Base-by-base conservation (phyloP, 2,797 vertebrate species). In the Todus mexicanus region DNA sequence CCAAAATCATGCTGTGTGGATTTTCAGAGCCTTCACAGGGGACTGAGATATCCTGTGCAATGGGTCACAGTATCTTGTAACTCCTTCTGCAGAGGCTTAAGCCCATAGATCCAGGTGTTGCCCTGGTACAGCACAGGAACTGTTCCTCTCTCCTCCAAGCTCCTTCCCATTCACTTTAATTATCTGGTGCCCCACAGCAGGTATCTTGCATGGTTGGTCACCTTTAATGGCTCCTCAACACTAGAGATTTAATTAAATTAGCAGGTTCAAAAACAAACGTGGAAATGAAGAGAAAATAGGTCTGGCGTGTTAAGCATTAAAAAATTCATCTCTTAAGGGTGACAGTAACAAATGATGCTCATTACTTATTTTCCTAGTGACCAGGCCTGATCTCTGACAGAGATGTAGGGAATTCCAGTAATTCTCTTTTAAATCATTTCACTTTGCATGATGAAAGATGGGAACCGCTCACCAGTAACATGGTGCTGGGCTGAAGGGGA, bases 241-340 rank as follows among this genome's bases (percentile, higher is more conserved):
- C 87, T 19, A 96, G 94, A 96, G 96, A 98, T 98, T 96, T 98
- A 98, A 98, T 98, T 98, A 98, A 97, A 98, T 97, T 97, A 97
- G 90, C 91, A 94, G 92, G 92, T 93, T 91, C 78, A 92, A 89
- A 96, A 95, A 95, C 87, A 95, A 97, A 93, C 9, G 27, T 91
- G 93, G 59, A 93, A 94, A 94, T 88, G 61, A 92, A 95, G 90
- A 94, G 79, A 90, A 95, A 96, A 96, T 87, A 94, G 94, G 90
- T 77, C 73, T 95, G 93, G 94, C 72, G 40, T 95, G 87, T 91
- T 96, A 86, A 94, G 87, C 90, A 94, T 89, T 94, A 87, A 94
- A 94, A 95, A 92, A 92, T 57, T 81, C 78, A 88, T 97, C 81
- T 90, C 84, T 95, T 95, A 96, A 93, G 76, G 48, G 78, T 97